phyloP scores from a whole-genome alignment of 1,140 invertebrate species.

The silkworm (Bombyx mori) region ASM3026992v2 NC_085109.1:5302001-5302500 shows the following conservation, averaged over 20 bases:
- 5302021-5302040: conserved; percentile 36
- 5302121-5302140: conserved; percentile 46
- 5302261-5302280: conserved; percentile 16
- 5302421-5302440: too few species aligned
- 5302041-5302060: conserved; percentile 56
- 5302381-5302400: too few species aligned
- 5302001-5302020: conserved; percentile 38
- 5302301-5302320: conserved; percentile 57
- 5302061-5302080: conserved; percentile 48
- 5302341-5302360: conserved; percentile 38
- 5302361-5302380: conserved; percentile 17
- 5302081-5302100: conserved; percentile 53
- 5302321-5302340: conserved; percentile 46
- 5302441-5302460: too few species aligned
- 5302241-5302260: conserved; percentile 59
- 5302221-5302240: conserved; percentile 33
- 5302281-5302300: conserved; percentile 33
- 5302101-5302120: conserved; percentile 14
- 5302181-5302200: conserved; percentile 24
- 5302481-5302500: too few species aligned
- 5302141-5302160: conserved; percentile 44
- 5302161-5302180: conserved; percentile 51
- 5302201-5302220: conserved; percentile 46
- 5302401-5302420: too few species aligned
- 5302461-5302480: too few species aligned